These are phyloP conservation scores for Pelusios castaneus DNA, from an alignment of 2,113 vertebrate species.

Conservation along the genomic window DNA sequence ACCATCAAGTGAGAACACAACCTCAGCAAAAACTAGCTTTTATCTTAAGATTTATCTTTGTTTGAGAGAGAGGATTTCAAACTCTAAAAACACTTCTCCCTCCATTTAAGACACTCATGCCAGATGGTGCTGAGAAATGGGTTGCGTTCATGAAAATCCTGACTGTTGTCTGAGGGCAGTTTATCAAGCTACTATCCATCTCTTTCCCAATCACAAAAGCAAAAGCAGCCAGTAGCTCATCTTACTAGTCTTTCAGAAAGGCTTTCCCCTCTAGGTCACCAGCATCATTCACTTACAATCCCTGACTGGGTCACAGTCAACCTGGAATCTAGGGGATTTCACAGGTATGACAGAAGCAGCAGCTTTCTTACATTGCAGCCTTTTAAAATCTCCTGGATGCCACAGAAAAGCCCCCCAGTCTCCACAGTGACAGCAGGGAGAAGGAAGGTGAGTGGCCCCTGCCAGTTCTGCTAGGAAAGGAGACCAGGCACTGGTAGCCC, in stretches of 20 bases:
- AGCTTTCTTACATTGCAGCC: background rate
- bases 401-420: background rate
- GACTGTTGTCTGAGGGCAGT: background rate
- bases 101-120: conserved; percentile 13
- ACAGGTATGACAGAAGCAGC: background rate
- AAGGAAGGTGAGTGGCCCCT: background rate
- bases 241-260: background rate
- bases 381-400: background rate
- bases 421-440: background rate
- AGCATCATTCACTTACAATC: background rate
- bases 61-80: conserved; percentile 31
- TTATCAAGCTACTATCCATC: background rate
- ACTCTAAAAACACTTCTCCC: background rate
- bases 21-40: conserved; percentile 66
- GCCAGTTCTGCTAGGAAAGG: background rate
- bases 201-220: background rate
- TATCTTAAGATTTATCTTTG: conserved; percentile 68
- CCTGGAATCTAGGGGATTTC: background rate
- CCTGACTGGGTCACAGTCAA: background rate
- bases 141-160: background rate
- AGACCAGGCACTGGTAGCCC: background rate
- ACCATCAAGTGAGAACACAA: conserved; percentile 67
- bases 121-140: conserved; percentile 29
- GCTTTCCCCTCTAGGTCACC: background rate
- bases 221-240: accelerated